Conservation (phyloP, 2,797 vertebrate species). For the Pyrocephalus nanus region DNA sequence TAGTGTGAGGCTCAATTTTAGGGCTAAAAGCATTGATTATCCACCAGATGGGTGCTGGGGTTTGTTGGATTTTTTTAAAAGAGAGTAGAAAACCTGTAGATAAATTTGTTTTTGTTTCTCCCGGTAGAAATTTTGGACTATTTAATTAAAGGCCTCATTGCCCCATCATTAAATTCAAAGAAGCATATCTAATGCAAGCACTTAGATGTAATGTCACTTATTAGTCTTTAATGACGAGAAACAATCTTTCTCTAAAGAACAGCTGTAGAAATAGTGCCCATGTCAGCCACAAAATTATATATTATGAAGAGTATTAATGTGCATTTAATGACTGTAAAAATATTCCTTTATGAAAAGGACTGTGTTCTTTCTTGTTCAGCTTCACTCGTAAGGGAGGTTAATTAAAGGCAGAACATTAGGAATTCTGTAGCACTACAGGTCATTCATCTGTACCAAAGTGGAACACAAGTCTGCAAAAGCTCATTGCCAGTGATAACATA, state of each 20-base stretch:
- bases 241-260: slow-evolving; percentile 81
- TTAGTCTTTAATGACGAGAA: slow-evolving; percentile 85
- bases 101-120: slow-evolving; percentile 83
- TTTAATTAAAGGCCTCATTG: slow-evolving; percentile 88
- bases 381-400: slow-evolving; percentile 33
- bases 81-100: slow-evolving; percentile 51
- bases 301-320: slow-evolving; percentile 71
- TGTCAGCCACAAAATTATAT: slow-evolving; percentile 77
- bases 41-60: slow-evolving; percentile 57
- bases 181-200: slow-evolving; percentile 83
- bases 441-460: not conserved
- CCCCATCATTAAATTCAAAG: slow-evolving; percentile 86
- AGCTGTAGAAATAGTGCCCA: slow-evolving; percentile 79
- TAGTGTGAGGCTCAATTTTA: not conserved
- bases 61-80: not conserved
- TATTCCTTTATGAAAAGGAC: slow-evolving; percentile 25
- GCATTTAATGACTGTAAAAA: slow-evolving; percentile 67
- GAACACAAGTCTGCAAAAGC: not conserved
- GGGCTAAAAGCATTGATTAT: slow-evolving; percentile 26
- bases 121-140: slow-evolving; percentile 79
- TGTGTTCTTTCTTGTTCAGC: not conserved
- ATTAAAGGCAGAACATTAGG: slow-evolving; percentile 40
- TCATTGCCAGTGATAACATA: not conserved
- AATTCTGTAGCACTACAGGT: not conserved
- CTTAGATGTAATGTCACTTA: slow-evolving; percentile 85